Base-by-base conservation (phyloP, 2,888 invertebrate species). In the Theretra japonica region DNA sequence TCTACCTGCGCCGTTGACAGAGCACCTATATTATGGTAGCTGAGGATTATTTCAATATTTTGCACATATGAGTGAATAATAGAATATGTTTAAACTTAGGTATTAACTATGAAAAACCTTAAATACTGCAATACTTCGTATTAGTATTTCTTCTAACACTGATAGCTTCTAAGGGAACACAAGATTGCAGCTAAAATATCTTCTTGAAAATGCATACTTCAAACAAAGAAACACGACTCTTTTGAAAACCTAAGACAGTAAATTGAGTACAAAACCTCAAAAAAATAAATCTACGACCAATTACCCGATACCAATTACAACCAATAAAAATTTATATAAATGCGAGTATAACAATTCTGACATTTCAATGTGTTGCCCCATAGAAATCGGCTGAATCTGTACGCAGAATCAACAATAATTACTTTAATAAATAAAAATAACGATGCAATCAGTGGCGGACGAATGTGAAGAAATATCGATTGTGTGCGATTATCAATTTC, bases 1-100 rank as follows among this genome's bases (percentile, higher is more conserved):
- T 62, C 21, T 70, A 70, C 70, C 70, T 70, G 60, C 30, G 21
- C 25, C 25, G 48, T 21, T 60, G 50, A 62, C 70, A 65, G 65
- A 48, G 6, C 41, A 33, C 15, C 58, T 17, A 19, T 53, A n/a
- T 53, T 53, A 53, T 41, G 11, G 48, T 65, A 41, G 48, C 65
- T 23, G 8, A 33, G 60, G n/a, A n/a, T n/a, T n/a, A 30, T 15
- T 25, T 59, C 4, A 59, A 19, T 28, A 30, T 15, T 25, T 25
- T 41, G 41, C 41, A 41, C 41, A 4, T n/a, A 19, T n/a, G 1
- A n/a, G 53, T 53, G 11, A 7, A 53, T 53, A n/a, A 41, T 41
- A 41, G 41, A 41, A 41, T 41, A 41, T 41, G 2, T 11, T 41
- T 41, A 41, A 41, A 41, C 15, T 41, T 11, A 41, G 41, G 11